A percentile compares a stretch with the other conserved stretches of the same genome.
Evolutionary conservation across 2,113 vertebrate species (phyloP).

Genomic region (Vidua macroura): DNA sequence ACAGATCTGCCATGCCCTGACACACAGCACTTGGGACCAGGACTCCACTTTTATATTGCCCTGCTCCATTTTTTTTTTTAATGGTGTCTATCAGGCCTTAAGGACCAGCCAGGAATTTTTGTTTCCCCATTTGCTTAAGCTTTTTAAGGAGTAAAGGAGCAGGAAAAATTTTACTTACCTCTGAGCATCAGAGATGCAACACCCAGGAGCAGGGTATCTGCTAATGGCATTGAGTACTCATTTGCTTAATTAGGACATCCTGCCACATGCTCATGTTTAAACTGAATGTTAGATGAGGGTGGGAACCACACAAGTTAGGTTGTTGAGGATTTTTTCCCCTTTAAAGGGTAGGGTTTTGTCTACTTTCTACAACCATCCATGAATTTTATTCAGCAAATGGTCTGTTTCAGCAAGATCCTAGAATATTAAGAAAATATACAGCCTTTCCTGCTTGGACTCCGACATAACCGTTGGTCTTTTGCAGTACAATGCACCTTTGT

Average conservation of each 20-base stretch:
- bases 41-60: neutral
- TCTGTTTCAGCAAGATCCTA: neutral
- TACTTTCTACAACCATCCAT: neutral
- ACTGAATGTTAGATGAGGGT: neutral
- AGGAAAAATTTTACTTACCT: neutral
- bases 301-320: neutral
- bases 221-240: neutral
- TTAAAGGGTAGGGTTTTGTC: neutral
- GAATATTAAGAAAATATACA: neutral
- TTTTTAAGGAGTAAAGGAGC: neutral
- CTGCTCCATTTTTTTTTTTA: neutral
- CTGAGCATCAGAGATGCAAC: neutral
- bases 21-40: accelerated
- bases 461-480: neutral
- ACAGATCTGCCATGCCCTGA: neutral
- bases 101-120: neutral
- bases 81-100: neutral
- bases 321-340: neutral
- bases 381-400: neutral
- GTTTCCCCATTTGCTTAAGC: neutral
- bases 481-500: neutral
- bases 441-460: neutral
- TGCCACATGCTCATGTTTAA: neutral
- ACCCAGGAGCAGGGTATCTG: neutral
- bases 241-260: neutral